Evolutionary conservation across 2,797 vertebrate species (phyloP), one percentile per base, ranked within the genome.

Genomic region (Molossus alvarezi): DNA sequence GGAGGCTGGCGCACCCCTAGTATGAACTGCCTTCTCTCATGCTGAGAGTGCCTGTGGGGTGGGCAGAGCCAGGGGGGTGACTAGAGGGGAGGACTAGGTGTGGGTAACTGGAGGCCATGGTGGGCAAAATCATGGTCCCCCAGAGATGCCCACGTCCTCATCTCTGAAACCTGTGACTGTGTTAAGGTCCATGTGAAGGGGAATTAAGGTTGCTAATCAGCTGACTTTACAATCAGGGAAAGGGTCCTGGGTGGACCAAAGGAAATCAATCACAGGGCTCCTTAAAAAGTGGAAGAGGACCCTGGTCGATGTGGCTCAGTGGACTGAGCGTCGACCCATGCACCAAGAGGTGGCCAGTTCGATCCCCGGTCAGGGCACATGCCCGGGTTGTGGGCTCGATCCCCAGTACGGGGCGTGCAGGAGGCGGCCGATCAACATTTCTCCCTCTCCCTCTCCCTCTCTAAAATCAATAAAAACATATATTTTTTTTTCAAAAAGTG

Each of bases 11-110:
- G 18, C 65, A 9, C 10, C 5, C n/a, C 3, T 27, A 1, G 8
- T 21, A 58, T 27, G 60, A 58, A 25, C 25, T 1, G 17, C 10
- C 25, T 15, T 18, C 55, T 13, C 15, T 12, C 0, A 0, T 5
- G 83, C 37, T 2, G 3, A 37, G 55, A 17, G 48, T 23, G 45
- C 25, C 80, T 33, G 0, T 0, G 7, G 18, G 27, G 27, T 3
- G 6, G 13, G 45, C 58, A 75, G 69, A 69, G 75, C 75, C 2
- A 0, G 6, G 55, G 5, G 27, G 18, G 6, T 69, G 15, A 65
- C 2, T 1, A 41, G 11, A 18, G 23, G 2, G 17, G 15, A 51
- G 51, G 23, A 21, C 7, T 4, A 41, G 65, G 72, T 3, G 6
- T 13, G 20, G 18, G 23, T 2, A 18, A 29, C 15, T 1, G 25